Conservation (phyloP, 2,797 vertebrate genomes). For the Siniperca undulata region DNA sequence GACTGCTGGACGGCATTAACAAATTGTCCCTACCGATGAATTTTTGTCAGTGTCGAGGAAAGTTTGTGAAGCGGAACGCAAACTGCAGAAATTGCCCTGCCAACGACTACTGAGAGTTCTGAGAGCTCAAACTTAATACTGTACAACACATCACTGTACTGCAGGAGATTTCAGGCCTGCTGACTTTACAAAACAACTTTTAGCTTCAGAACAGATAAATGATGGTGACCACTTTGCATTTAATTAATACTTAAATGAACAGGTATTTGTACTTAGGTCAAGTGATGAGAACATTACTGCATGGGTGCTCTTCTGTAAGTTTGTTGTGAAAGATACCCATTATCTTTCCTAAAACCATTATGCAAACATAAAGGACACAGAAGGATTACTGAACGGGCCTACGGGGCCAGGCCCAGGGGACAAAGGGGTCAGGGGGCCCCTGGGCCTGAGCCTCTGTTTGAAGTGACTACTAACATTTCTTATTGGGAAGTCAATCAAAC, state of each 20-base stretch:
- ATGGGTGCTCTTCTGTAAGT: not conserved
- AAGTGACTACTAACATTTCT: not conserved
- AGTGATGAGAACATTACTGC: not conserved
- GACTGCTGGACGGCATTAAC: constrained; percentile 1
- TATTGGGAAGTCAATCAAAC: not conserved
- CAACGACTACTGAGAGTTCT: not conserved
- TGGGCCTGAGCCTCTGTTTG: not conserved
- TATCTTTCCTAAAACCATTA: not conserved
- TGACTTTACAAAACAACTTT: constrained; percentile 23
- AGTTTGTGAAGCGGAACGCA: constrained; percentile 8
- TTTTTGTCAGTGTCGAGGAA: constrained; percentile 9
- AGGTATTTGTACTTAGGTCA: not conserved
- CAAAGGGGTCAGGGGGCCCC: not conserved
- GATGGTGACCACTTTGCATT: not conserved
- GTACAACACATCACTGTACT: not conserved
- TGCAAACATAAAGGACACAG: not conserved
- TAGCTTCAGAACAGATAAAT: constrained; percentile 12
- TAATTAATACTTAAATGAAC: constrained; percentile 12
- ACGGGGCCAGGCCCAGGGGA: too few species aligned
- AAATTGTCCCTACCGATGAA: not conserved
- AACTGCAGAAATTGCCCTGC: constrained; percentile 20
- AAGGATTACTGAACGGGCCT: not conserved
- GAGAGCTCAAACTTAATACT: constrained; percentile 29
- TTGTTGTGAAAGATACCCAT: not conserved
- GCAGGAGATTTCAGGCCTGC: not conserved